Percentiles rank a stretch among this genome's conserved stretches.
Conservation (phyloP, 2,113 vertebrate genomes). For the Oncorhynchus gorbuscha region DNA sequence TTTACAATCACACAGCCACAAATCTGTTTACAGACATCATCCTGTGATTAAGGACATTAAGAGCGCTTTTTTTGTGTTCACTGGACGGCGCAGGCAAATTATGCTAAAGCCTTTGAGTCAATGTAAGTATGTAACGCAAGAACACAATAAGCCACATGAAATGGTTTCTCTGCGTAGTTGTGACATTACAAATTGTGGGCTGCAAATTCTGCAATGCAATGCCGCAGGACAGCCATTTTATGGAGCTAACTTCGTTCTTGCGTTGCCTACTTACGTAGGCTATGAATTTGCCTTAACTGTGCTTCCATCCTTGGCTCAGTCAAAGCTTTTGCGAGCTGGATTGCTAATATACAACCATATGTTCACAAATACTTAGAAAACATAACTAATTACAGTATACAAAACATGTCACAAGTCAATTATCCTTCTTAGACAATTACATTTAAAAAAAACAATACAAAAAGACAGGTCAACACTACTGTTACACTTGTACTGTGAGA, state of each 20-base stretch:
- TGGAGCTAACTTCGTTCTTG: no score
- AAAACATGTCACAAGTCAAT: slow-evolving; percentile 44
- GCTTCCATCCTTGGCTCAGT: slow-evolving; percentile 44
- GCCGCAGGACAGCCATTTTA: no score
- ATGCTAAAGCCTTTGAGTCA: not conserved
- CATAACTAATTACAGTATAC: slow-evolving; percentile 41
- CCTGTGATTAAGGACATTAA: not conserved
- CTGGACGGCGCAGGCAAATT: not conserved
- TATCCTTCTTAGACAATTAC: slow-evolving; percentile 37
- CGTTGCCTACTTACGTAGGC: no score
- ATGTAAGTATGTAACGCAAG: no score
- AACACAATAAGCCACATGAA: no score
- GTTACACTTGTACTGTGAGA: slow-evolving; percentile 45
- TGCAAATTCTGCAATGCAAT: no score
- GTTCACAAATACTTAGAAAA: slow-evolving; percentile 36
- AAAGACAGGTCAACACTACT: slow-evolving; percentile 26
- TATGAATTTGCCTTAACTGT: not conserved
- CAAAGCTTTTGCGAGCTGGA: slow-evolving; percentile 13
- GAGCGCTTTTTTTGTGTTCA: not conserved
- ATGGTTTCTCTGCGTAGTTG: no score
- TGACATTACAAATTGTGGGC: no score
- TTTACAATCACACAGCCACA: not conserved
- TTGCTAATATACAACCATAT: slow-evolving; percentile 44
- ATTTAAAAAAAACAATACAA: slow-evolving; percentile 31
- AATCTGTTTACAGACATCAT: not conserved